Conservation (phyloP, 2,797 vertebrate species). For the Eidolon dupreanum region DNA sequence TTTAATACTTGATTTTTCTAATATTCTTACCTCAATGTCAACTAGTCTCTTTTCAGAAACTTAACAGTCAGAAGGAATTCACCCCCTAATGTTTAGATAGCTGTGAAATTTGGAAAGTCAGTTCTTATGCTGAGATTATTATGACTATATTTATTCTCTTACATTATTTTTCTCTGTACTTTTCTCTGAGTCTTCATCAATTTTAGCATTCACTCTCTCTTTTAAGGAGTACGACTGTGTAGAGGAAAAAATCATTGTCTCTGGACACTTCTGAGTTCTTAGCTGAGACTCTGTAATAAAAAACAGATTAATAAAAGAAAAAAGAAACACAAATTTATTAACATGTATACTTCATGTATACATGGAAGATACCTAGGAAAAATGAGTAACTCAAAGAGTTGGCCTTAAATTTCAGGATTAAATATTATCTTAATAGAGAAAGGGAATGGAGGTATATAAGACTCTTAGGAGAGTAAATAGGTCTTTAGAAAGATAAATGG, state of each 20-base stretch:
- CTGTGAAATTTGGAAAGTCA: neutral
- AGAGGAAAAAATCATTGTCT: neutral
- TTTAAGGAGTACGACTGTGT: neutral
- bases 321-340: neutral
- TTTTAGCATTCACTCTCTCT: neutral
- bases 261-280: neutral
- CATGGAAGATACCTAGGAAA: too few species aligned
- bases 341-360: neutral
- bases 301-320: neutral
- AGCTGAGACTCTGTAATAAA: neutral
- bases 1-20: neutral
- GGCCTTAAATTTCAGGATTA: neutral
- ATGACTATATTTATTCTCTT: neutral
- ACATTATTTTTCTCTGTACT: neutral
- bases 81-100: neutral
- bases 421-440: neutral
- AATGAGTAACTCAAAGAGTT: too few species aligned
- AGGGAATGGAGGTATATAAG: rapidly evolving
- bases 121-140: neutral
- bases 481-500: neutral
- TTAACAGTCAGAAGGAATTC: neutral
- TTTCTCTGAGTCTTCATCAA: neutral
- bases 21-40: neutral
- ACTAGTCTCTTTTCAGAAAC: neutral
- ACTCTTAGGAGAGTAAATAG: neutral